Base-by-base conservation (phyloP, 2,888 invertebrate species). In the Aphidius colemani region DNA sequence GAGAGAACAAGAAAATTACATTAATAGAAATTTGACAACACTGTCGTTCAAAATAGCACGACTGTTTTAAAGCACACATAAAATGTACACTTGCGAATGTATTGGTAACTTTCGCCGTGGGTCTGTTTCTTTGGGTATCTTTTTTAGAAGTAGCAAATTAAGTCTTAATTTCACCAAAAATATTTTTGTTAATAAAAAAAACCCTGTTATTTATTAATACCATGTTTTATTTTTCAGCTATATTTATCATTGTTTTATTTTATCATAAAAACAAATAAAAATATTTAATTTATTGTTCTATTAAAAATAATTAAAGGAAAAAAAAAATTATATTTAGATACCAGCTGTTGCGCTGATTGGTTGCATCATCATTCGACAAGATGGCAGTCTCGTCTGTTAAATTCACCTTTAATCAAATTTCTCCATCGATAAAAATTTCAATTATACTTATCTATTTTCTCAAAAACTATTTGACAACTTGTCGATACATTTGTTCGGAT, bases 21-120 rank as follows among this genome's bases (percentile, higher is more conserved):
- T 11, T 2, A 7, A 18, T 41, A 56, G 65, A 41, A 63, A 59
- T 58, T 61, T 61, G 77, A 70, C 78, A 78, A 78, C 77, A 69
- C 64, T 53, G 77, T 63, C 70, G 76, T 78, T 77, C 76, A 76
- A 75, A 77, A 75, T 76, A 76, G 77, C 75, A 74, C 74, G 72
- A 67, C 69, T 71, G 70, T 71, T 72, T 72, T 45, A 62, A 59
- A 18, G 2, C 18, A 30, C 30, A 5, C 5, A 30, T 30, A 5
- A 30, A 30, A 30, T 5, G 30, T 30, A 30, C 5, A 30, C 5
- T 5, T 30, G 30, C 30, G 30, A 30, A 30, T 30, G 56, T 59
- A 53, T 45, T 53, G 67, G 70, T 72, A 70, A 74, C 76, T 76
- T 76, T 76, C 75, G 76, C 72, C 66, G 66, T 64, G 60, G 58